Base-by-base conservation (phyloP, 2,888 invertebrate genomes). In the Hirtodrosophila duncani region DNA sequence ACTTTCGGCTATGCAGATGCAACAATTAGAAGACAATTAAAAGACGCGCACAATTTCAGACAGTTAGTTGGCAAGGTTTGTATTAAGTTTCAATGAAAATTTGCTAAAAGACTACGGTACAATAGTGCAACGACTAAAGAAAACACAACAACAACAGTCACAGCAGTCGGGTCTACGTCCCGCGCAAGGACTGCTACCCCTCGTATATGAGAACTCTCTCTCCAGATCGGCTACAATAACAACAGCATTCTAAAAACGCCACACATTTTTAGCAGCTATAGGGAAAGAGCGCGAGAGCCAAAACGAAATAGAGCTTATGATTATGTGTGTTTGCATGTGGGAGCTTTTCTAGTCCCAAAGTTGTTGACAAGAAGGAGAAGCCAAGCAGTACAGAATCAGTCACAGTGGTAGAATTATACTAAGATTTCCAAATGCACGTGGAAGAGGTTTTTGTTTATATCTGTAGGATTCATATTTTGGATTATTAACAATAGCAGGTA, bases 291-390 rank as follows among this genome's bases (percentile, higher is more conserved):
- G n/a, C n/a, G 24, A 29, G 11, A 14, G 29, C 13, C 6, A 29
- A 30, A 2, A 14, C 33, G 11, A 44, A 9, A 45, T 27, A 55
- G 44, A 39, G 11, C 39, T n/a, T n/a, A n/a, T n/a, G n/a, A n/a
- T n/a, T n/a, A n/a, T n/a, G n/a, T n/a, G n/a, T n/a, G n/a, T n/a
- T n/a, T n/a, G n/a, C n/a, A n/a, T n/a, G n/a, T n/a, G n/a, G n/a
- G n/a, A n/a, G n/a, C n/a, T n/a, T n/a, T n/a, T n/a, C n/a, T n/a
- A n/a, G 29, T 2, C 39, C 3, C 5, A 26, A 17, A 45, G 21
- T 29, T 38, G 44, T 34, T 43, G 37, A 53, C 16, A 38, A 34
- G 27, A 37, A 27, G 24, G 27, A 29, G 10, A 34, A 31, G 23
- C 42, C n/a, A n/a, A 14, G 31, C 31, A 31, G 9, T 8, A n/a